Percentiles rank a stretch among this genome's conserved stretches.
Evolutionary conservation across 2,888 invertebrate species (phyloP).

Genomic region (Cetonia aurata): DNA sequence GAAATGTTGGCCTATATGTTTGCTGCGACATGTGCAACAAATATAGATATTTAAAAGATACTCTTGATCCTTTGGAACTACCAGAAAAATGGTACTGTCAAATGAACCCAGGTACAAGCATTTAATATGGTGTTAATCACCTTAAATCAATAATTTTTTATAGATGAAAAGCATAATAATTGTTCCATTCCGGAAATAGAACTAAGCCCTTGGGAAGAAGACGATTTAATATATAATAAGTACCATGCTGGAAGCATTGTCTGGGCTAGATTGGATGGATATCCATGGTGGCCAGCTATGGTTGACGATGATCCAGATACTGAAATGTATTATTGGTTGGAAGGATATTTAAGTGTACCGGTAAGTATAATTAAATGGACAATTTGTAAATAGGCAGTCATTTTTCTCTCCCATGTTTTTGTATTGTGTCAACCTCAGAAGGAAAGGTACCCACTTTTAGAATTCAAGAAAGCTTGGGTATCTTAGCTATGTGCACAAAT

Average conservation of each 20-base stretch:
- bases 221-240: conserved; percentile 71
- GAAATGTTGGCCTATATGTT: conserved; percentile 71
- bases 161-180: conserved; percentile 67
- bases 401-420: neutral
- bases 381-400: neutral
- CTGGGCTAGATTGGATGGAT: conserved; percentile 73
- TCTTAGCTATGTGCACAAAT: too few species aligned
- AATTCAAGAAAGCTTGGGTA: too few species aligned
- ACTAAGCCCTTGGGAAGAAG: conserved; percentile 66
- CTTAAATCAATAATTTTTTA: conserved; percentile 33
- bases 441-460: too few species aligned
- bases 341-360: conserved; percentile 69
- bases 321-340: conserved; percentile 73
- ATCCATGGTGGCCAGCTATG: conserved; percentile 82
- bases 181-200: conserved; percentile 70
- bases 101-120: conserved; percentile 71
- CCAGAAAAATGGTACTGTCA: conserved; percentile 74
- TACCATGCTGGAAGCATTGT: conserved; percentile 77
- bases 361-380: conserved; percentile 59
- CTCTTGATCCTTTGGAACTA: conserved; percentile 72
- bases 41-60: conserved; percentile 71
- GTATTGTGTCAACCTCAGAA: neutral
- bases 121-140: conserved; percentile 18
- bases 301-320: conserved; percentile 77
- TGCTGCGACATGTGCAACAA: conserved; percentile 72